phyloP scores from a whole-genome alignment of 2,888 invertebrate genomes.

The Apotomis betuletana region DNA sequence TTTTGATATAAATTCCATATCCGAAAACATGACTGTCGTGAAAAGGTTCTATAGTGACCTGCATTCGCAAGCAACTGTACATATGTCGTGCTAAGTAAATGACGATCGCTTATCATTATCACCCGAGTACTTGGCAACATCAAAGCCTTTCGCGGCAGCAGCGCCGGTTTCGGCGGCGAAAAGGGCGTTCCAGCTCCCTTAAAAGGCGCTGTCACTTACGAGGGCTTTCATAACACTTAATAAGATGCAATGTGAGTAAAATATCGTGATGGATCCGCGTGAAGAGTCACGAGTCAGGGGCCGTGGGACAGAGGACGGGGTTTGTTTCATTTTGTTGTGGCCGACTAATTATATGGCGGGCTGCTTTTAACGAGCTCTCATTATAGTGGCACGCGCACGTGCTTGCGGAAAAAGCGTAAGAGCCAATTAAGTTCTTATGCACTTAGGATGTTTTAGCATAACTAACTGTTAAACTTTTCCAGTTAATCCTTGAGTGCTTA shows the following conservation, averaged over 20 bases:
- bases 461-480: not conserved
- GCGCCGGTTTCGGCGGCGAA: constrained; percentile 47
- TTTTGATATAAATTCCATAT: not conserved
- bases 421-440: not conserved
- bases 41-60: constrained; percentile 4
- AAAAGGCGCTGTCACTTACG: constrained; percentile 75
- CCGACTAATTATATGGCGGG: constrained; percentile 74
- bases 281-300: constrained; percentile 76
- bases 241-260: constrained; percentile 73
- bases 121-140: constrained; percentile 27
- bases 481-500: not conserved
- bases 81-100: constrained; percentile 32
- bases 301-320: constrained; percentile 65
- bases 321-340: constrained; percentile 68
- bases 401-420: constrained; percentile 12
- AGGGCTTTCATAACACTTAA: constrained; percentile 78
- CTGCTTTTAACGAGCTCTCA: constrained; percentile 75
- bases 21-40: not conserved
- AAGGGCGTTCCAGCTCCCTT: constrained; percentile 61
- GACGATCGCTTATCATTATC: constrained; percentile 34
- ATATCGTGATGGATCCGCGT: constrained; percentile 78
- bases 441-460: not conserved
- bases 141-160: constrained; percentile 45
- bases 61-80: constrained; percentile 16
- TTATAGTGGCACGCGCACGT: constrained; percentile 70